phyloP scores from a whole-genome alignment of 2,113 vertebrate genomes.

The Tichodroma muraria region DNA sequence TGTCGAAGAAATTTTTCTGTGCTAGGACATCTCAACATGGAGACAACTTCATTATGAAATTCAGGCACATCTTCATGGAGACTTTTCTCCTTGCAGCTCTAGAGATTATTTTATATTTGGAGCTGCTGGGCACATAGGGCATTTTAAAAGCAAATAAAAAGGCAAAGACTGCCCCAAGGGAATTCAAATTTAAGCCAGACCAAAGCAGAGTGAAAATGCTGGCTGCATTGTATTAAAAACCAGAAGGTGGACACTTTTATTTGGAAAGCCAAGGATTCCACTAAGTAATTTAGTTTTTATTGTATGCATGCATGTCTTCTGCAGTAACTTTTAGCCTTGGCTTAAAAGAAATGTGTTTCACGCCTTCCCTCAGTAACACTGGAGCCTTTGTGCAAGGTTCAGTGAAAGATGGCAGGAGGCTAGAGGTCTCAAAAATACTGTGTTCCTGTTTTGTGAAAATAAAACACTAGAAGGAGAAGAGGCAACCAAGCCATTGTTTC shows the following conservation, averaged over 20 bases:
- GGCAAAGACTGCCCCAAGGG: neutral
- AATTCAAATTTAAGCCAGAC: slow-evolving; percentile 10
- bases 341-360: neutral
- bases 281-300: neutral
- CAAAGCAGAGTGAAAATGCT: slow-evolving; percentile 1
- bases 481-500: neutral
- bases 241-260: slow-evolving; percentile 1
- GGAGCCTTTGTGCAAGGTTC: neutral
- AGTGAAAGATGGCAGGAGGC: neutral
- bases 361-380: neutral
- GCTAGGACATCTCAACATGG: neutral
- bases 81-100: neutral
- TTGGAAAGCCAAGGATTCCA: neutral
- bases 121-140: neutral
- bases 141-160: slow-evolving; percentile 28
- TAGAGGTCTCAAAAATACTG: neutral
- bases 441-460: neutral
- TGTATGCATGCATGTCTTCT: neutral
- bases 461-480: neutral
- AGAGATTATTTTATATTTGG: slow-evolving; percentile 7
- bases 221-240: neutral
- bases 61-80: neutral
- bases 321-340: neutral
- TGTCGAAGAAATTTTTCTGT: neutral
- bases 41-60: slow-evolving; percentile 21